Conservation (phyloP, 2,113 vertebrate species). For the Cyanoramphus novaezelandiae region DNA sequence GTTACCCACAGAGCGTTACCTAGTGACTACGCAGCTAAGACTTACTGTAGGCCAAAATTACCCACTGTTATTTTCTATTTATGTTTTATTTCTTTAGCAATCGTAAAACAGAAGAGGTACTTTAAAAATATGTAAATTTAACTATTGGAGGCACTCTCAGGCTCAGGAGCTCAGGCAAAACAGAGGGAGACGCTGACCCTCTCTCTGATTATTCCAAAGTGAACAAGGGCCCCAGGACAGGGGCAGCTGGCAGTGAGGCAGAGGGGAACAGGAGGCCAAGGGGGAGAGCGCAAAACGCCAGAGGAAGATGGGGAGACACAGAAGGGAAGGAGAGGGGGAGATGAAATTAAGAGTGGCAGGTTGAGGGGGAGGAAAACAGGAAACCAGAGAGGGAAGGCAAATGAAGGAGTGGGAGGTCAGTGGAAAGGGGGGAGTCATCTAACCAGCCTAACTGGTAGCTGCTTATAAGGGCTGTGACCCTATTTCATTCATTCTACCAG, state of each 20-base stretch:
- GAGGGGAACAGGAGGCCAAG: not conserved
- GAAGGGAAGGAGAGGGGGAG: not conserved
- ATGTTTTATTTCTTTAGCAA: not conserved
- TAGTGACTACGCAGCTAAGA: not conserved
- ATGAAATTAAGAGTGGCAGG: not conserved
- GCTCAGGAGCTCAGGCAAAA: not conserved
- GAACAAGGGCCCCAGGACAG: not conserved
- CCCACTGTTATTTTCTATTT: not conserved
- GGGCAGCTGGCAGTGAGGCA: not conserved
- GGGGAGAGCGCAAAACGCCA: not conserved
- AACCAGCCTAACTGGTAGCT: not conserved
- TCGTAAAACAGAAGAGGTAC: not conserved
- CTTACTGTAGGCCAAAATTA: not conserved
- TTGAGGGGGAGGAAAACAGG: not conserved
- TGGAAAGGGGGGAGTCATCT: not conserved
- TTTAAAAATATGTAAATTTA: not conserved
- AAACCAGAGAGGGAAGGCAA: not conserved
- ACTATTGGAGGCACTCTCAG: not conserved
- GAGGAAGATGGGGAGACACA: not conserved
- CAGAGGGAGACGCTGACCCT: not conserved
- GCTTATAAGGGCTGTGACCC: not conserved
- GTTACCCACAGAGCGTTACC: constrained; percentile 23
- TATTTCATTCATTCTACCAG: not conserved
- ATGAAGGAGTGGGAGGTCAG: not conserved
- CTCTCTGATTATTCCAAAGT: not conserved